These are phyloP conservation scores for Bradypus variegatus DNA, from an alignment of 2,797 vertebrate species.

Conservation along the genomic window DNA sequence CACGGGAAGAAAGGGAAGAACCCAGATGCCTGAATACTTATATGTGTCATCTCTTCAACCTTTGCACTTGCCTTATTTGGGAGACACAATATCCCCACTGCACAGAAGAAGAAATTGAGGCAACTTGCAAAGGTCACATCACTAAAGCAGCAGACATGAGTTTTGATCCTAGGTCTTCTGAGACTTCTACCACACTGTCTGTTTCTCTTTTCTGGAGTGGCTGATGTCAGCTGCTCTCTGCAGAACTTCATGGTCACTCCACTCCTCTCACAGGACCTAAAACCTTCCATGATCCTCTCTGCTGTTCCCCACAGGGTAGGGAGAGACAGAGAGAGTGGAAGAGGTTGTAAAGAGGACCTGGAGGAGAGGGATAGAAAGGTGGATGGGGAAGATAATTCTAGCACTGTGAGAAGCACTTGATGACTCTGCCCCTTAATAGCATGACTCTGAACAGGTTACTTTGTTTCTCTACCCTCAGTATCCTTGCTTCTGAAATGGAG, in stretches of 20 bases:
- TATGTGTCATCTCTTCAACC: neutral
- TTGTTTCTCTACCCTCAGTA: neutral
- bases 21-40: neutral
- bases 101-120: neutral
- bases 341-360: neutral
- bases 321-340: too few relatives aligned
- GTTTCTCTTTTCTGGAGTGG: neutral
- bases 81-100: neutral
- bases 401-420: neutral
- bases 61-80: neutral
- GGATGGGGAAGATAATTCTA: neutral
- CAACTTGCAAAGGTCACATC: neutral
- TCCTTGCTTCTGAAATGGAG: neutral
- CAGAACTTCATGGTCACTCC: neutral
- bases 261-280: neutral
- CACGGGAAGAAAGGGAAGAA: neutral
- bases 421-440: neutral
- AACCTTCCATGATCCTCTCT: neutral
- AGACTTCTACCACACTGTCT: neutral
- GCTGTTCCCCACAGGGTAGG: rapidly evolving
- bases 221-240: neutral
- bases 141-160: neutral
- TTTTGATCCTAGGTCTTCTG: neutral
- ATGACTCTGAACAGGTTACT: neutral
- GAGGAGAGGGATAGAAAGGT: too few relatives aligned